These are phyloP conservation scores for Drosophila longiperda DNA, from an alignment of 2,888 invertebrate species.

Conservation along the genomic window DNA sequence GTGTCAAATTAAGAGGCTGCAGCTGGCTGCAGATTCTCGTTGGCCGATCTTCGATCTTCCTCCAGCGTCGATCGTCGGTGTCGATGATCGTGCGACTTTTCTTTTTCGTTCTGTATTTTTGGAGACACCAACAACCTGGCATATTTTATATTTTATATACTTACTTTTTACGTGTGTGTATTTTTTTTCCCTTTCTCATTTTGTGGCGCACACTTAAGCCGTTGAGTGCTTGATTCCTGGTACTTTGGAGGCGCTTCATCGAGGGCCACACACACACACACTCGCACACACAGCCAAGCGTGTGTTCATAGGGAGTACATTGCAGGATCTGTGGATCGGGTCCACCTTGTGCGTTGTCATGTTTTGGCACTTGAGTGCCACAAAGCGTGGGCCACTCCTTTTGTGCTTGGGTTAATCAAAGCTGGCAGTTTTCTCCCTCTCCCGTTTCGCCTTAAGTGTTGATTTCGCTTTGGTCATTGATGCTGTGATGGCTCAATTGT, in stretches of 20 bases:
- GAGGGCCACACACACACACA: slow-evolving; percentile 74
- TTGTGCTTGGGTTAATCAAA: slow-evolving; percentile 70
- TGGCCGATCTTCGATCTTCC: slow-evolving; percentile 17
- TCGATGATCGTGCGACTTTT: slow-evolving; percentile 81
- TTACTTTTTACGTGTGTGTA: slow-evolving; percentile 2
- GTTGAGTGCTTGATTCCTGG: slow-evolving; percentile 80
- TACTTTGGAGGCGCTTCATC: slow-evolving; percentile 76
- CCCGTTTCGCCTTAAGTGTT: slow-evolving; percentile 27
- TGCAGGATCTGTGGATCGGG: slow-evolving; percentile 36
- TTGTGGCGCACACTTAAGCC: slow-evolving; percentile 81
- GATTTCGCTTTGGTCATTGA: slow-evolving; percentile 57
- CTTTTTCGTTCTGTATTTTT: slow-evolving; percentile 11
- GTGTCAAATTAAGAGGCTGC: slow-evolving; percentile 83
- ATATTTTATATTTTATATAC: background rate
- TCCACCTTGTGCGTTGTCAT: slow-evolving; percentile 67
- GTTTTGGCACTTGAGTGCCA: slow-evolving; percentile 79
- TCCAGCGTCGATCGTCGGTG: slow-evolving; percentile 12
- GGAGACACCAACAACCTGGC: slow-evolving; percentile 37
- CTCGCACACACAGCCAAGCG: background rate
- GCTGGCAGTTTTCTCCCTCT: slow-evolving; percentile 57
- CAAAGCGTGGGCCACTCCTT: slow-evolving; percentile 63
- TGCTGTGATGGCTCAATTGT: slow-evolving; percentile 74
- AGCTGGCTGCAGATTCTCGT: slow-evolving; percentile 61
- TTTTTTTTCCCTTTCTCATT: slow-evolving; percentile 14
- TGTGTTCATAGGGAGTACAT: background rate